Percentiles rank a stretch among this genome's conserved stretches.
These are phyloP conservation scores for Thunnus thynnus DNA, from an alignment of 2,113 vertebrate species.

Conservation along the genomic window DNA sequence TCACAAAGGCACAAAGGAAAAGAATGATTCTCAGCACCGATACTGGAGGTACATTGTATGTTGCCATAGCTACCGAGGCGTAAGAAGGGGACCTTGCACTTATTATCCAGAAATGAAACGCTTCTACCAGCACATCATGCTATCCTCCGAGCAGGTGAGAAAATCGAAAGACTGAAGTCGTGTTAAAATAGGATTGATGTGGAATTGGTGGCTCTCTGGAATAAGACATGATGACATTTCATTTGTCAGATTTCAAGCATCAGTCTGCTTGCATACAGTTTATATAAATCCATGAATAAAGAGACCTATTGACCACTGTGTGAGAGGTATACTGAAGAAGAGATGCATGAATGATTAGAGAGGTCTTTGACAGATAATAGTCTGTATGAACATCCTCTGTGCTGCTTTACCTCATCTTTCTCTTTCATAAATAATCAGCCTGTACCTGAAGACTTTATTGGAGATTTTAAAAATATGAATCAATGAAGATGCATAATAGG, in stretches of 20 bases:
- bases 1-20: not conserved
- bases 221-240: not conserved
- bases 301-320: not conserved
- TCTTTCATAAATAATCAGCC: too few species aligned
- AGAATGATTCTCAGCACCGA: not conserved
- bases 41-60: not conserved
- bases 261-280: not conserved
- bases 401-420: too few species aligned
- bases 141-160: not conserved
- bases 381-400: not conserved
- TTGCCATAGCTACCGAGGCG: slow-evolving; percentile 57
- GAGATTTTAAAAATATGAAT: too few species aligned
- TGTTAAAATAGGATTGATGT: slow-evolving; percentile 17
- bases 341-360: not conserved
- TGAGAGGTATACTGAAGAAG: not conserved
- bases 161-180: not conserved
- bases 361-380: slow-evolving; percentile 2
- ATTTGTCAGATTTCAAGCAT: slow-evolving; percentile 21
- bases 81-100: slow-evolving; percentile 31
- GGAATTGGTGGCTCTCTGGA: slow-evolving; percentile 16
- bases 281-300: not conserved
- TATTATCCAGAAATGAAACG: slow-evolving; percentile 47
- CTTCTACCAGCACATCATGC: not conserved
- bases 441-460: too few species aligned
- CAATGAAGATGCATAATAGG: not conserved